Conservation (phyloP, 2,113 vertebrate species). For the Callorhinus ursinus region DNA sequence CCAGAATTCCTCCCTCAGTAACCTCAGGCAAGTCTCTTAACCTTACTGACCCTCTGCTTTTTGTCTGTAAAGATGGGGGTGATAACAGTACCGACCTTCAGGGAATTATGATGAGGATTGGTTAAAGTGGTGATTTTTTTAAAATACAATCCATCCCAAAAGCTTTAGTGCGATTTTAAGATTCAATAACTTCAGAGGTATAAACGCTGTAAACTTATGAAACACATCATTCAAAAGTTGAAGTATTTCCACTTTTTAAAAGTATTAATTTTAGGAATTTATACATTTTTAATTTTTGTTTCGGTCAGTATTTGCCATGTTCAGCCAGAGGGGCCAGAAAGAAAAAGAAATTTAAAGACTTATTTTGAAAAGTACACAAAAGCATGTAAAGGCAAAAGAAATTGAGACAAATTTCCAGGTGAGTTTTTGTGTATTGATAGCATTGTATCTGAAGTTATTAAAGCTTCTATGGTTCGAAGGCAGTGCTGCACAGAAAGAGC, state of each 20-base stretch:
- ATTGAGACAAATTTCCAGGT: not conserved
- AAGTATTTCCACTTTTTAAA: not conserved
- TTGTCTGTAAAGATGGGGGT: not conserved
- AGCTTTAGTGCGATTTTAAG: not conserved
- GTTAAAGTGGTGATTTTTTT: not conserved
- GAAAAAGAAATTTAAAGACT: conserved; percentile 19
- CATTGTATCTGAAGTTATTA: not conserved
- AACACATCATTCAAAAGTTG: not conserved
- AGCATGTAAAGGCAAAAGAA: conserved; percentile 5
- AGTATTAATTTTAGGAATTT: conserved; percentile 13
- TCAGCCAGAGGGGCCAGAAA: not conserved
- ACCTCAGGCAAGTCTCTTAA: not conserved
- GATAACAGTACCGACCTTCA: not conserved
- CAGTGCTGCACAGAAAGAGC: no score
- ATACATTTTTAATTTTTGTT: conserved; percentile 64
- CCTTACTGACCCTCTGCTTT: not conserved
- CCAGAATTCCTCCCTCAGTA: not conserved
- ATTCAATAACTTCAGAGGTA: conserved; percentile 38
- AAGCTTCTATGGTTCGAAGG: not conserved
- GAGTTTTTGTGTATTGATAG: not conserved
- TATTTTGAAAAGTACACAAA: conserved; percentile 34
- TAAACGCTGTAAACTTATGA: not conserved
- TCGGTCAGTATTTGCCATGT: conserved; percentile 46
- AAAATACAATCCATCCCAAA: not conserved
- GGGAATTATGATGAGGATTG: no score